phyloP scores from a whole-genome alignment of 1,140 invertebrate species.

The Hyles vespertilio region DNA sequence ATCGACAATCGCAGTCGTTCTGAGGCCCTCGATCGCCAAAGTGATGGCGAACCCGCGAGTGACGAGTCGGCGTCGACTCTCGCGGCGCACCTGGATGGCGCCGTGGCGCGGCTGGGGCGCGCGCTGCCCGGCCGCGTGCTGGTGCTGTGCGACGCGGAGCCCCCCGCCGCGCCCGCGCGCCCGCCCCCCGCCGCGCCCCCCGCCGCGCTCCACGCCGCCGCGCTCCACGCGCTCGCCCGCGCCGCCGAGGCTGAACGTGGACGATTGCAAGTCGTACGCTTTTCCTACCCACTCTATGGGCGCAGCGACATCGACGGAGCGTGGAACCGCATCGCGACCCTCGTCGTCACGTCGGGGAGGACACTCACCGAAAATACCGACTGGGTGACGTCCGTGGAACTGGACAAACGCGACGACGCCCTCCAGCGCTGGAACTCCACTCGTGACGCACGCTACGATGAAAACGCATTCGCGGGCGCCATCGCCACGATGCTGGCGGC shows the following conservation, averaged over 20 bases:
- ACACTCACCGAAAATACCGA: constrained; percentile 24
- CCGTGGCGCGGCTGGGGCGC: background rate
- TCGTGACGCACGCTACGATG: constrained; percentile 5
- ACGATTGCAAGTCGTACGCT: background rate
- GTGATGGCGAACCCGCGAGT: background rate
- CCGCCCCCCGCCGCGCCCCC: background rate
- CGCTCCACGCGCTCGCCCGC: background rate
- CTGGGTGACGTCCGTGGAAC: constrained; percentile 27
- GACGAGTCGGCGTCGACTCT: background rate
- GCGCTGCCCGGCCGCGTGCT: background rate
- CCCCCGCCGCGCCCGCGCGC: background rate
- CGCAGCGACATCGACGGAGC: background rate
- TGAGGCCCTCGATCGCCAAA: background rate
- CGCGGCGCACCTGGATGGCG: background rate
- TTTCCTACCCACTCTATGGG: constrained; percentile 32
- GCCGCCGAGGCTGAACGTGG: background rate
- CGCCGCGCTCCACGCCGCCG: background rate
- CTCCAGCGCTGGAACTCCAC: constrained; percentile 16
- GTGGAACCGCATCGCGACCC: constrained; percentile 28
- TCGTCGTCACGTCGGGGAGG: constrained; percentile 21
- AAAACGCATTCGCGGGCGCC: constrained; percentile 1
- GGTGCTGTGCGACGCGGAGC: background rate
- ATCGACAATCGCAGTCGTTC: background rate
- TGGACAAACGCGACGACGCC: constrained; percentile 15
- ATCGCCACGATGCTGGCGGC: constrained; percentile 6